Conservation (phyloP, 1,140 invertebrate genomes). For the Chironomus striatipennis region DNA sequence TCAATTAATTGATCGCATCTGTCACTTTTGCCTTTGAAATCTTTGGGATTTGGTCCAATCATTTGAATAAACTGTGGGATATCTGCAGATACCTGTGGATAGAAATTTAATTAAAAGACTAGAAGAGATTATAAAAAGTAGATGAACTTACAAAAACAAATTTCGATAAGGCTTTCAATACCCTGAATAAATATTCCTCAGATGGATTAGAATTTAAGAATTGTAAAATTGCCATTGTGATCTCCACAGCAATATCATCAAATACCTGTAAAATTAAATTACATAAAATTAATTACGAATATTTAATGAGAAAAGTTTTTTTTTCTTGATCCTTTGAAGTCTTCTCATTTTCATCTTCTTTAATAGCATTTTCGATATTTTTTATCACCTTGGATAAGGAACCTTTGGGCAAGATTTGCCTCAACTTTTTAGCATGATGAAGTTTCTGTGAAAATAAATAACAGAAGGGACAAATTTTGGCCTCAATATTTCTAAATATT, state of each 20-base stretch:
- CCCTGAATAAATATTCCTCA: conserved; percentile 71
- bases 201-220: conserved; percentile 69
- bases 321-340: too few species aligned
- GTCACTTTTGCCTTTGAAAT: conserved; percentile 70
- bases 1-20: conserved; percentile 75
- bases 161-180: conserved; percentile 67
- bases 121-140: too few species aligned
- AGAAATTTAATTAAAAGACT: background rate
- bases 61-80: conserved; percentile 83
- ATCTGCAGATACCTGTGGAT: conserved; percentile 50
- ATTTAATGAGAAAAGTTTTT: too few species aligned
- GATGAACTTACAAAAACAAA: conserved; percentile 63
- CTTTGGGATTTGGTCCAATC: conserved; percentile 80
- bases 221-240: conserved; percentile 86
- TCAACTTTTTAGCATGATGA: conserved; percentile 43
- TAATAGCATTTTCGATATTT: background rate
- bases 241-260: conserved; percentile 85
- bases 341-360: too few species aligned
- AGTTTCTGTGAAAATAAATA: conserved; percentile 22
- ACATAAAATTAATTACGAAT: background rate
- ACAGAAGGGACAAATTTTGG: conserved; percentile 16
- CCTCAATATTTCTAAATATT: conserved; percentile 17
- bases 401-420: conserved; percentile 55
- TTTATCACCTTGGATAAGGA: conserved; percentile 58
- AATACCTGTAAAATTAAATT: conserved; percentile 58